A percentile compares a stretch with the other conserved stretches of the same genome.
phyloP scores from a whole-genome alignment of 1,140 invertebrate species.

The Sminthurinus signatus region DNA sequence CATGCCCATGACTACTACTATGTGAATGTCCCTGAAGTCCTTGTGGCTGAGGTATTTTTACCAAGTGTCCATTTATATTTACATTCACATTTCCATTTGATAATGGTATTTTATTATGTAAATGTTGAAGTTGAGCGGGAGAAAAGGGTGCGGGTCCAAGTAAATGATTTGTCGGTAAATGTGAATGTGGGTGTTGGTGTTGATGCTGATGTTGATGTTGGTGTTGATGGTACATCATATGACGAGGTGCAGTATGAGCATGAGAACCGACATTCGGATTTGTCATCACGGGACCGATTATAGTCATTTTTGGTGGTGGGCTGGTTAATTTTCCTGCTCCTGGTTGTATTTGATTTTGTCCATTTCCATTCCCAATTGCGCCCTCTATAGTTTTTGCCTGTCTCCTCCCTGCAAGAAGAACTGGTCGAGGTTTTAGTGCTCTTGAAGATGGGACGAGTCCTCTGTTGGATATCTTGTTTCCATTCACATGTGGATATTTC shows the following conservation, averaged over 20 bases:
- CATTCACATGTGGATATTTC: too few species aligned
- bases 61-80: background rate
- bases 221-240: background rate
- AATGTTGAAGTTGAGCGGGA: background rate
- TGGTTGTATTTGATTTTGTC: background rate
- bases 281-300: background rate
- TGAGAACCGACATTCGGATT: background rate
- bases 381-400: slow-evolving; percentile 52
- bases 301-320: background rate
- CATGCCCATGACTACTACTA: too few species aligned
- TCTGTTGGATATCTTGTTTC: slow-evolving; percentile 4
- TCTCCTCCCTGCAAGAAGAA: slow-evolving; percentile 3
- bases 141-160: background rate
- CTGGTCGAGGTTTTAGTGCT: slow-evolving; percentile 20
- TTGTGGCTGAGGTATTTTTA: background rate
- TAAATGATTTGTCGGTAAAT: background rate
- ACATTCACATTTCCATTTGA: background rate
- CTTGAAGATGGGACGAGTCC: slow-evolving; percentile 18
- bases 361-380: too few species aligned
- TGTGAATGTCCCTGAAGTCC: background rate
- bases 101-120: too few species aligned
- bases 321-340: background rate
- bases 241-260: background rate
- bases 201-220: background rate
- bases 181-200: background rate